These are phyloP conservation scores for Pyrochroa serraticornis DNA, from an alignment of 2,888 invertebrate genomes.

Conservation along the genomic window DNA sequence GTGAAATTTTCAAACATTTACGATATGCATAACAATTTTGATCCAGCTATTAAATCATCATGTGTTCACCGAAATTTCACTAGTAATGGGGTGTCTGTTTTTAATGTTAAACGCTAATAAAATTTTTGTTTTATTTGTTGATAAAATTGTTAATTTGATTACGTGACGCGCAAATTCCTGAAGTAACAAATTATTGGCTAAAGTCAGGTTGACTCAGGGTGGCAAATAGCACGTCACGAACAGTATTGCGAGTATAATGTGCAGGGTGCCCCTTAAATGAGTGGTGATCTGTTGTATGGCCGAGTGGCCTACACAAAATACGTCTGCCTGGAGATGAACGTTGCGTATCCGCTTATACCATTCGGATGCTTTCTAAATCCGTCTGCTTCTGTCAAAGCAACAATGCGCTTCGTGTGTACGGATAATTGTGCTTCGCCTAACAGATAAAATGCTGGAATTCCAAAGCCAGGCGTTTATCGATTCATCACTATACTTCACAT, in stretches of 20 bases:
- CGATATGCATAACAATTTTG: no score
- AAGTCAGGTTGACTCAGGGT: no score
- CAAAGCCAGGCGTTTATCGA: slow-evolving; percentile 17
- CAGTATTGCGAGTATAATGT: slow-evolving; percentile 8
- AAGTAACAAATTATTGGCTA: no score
- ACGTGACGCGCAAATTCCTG: no score
- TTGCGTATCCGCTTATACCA: slow-evolving; percentile 29
- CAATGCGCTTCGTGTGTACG: slow-evolving; percentile 25
- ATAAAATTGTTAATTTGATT: no score
- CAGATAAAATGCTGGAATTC: slow-evolving; percentile 27
- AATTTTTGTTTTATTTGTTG: no score
- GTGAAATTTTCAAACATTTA: no score
- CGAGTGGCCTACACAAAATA: slow-evolving; percentile 17
- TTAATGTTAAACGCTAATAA: no score
- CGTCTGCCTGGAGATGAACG: slow-evolving; percentile 23
- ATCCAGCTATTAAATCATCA: no score
- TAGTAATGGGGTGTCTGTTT: no score
- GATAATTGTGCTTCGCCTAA: slow-evolving; percentile 28
- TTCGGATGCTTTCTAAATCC: slow-evolving; percentile 32
- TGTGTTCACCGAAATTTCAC: no score
- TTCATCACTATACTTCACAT: slow-evolving; percentile 10
- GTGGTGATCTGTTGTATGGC: slow-evolving; percentile 15
- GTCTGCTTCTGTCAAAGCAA: slow-evolving; percentile 27
- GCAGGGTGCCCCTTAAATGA: slow-evolving; percentile 14
- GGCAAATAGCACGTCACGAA: background rate